Evolutionary conservation across 2,797 vertebrate species (phyloP).

Genomic region (Pantherophis alleghaniensis): DNA sequence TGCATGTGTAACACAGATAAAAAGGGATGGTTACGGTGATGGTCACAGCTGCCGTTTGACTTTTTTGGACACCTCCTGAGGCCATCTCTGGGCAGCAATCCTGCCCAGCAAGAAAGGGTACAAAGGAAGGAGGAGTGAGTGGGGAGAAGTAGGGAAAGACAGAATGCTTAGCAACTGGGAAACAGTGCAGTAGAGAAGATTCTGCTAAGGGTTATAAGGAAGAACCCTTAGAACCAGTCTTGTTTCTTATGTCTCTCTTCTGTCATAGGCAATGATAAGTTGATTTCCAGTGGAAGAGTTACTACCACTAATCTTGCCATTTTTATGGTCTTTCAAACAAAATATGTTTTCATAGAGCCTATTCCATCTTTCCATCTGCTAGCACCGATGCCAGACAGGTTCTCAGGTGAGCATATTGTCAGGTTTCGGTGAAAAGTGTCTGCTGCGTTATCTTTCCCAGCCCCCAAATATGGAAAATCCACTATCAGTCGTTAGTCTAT

Average conservation of each 20-base stretch:
- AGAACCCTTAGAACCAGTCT: neutral
- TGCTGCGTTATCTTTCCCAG: neutral
- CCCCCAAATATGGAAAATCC: neutral
- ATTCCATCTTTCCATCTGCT: neutral
- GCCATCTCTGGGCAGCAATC: neutral
- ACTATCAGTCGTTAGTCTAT: neutral
- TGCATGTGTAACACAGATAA: neutral
- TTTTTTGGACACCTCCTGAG: neutral
- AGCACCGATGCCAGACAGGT: neutral
- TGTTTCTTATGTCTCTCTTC: neutral
- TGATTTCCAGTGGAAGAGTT: neutral
- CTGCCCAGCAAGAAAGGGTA: neutral
- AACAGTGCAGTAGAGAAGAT: neutral
- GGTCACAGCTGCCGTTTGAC: neutral
- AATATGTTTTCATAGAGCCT: neutral
- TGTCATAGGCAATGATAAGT: neutral
- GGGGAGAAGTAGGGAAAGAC: neutral
- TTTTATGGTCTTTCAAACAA: neutral
- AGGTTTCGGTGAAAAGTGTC: neutral
- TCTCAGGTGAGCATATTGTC: neutral
- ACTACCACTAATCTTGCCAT: neutral
- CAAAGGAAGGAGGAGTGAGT: neutral
- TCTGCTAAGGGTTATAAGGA: neutral
- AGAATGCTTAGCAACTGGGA: neutral
- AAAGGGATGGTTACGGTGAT: neutral